These are phyloP conservation scores for Acanthornis magna DNA, from an alignment of 2,797 vertebrate species.

Conservation along the genomic window DNA sequence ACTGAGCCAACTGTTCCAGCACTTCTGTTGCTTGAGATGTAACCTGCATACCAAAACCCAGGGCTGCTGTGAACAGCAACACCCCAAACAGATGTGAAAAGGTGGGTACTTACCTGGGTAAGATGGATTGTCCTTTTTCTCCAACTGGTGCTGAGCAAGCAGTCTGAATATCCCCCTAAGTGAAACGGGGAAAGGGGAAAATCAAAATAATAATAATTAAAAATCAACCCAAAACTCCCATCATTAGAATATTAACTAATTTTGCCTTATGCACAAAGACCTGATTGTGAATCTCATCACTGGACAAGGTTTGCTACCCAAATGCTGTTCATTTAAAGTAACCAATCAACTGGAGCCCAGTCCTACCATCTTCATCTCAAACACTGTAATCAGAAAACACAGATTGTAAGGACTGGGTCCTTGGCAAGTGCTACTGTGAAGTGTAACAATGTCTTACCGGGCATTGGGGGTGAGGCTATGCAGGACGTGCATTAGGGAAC, in stretches of 20 bases:
- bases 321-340: neutral
- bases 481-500: slow-evolving; percentile 91
- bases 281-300: neutral
- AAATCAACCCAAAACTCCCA: too few species aligned
- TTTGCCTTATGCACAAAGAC: neutral
- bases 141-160: slow-evolving; percentile 90
- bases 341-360: neutral
- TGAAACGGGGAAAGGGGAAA: neutral
- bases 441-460: slow-evolving; percentile 75
- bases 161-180: slow-evolving; percentile 94
- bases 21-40: neutral
- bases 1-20: neutral
- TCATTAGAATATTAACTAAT: neutral
- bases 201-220: neutral
- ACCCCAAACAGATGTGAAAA: neutral
- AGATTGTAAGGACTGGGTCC: neutral
- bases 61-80: neutral
- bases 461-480: slow-evolving; percentile 93
- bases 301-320: neutral
- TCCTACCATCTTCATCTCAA: neutral
- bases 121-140: slow-evolving; percentile 92
- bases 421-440: neutral
- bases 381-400: neutral
- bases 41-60: neutral
- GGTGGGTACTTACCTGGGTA: slow-evolving; percentile 79